Percentiles rank a stretch among this genome's conserved stretches.
Evolutionary conservation across 1,140 invertebrate species (phyloP).

Genomic region (Temnothorax longispinosus): DNA sequence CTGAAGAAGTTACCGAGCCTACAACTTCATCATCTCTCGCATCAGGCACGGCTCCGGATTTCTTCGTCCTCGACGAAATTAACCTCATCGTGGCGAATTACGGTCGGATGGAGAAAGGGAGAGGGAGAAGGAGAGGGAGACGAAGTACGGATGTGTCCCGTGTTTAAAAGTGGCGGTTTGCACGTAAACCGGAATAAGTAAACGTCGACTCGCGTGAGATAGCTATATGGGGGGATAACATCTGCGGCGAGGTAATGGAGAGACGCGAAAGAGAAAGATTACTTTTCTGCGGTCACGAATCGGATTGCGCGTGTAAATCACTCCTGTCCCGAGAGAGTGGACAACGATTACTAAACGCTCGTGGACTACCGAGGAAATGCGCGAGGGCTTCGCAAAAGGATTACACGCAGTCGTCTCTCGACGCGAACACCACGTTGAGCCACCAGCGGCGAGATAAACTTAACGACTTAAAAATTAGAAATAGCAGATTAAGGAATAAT

Average conservation of each 20-base stretch:
- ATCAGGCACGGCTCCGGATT: neutral
- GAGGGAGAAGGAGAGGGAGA: neutral
- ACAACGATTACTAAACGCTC: constrained; percentile 16
- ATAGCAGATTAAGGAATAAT: neutral
- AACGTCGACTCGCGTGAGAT: constrained; percentile 50
- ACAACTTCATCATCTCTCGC: constrained; percentile 33
- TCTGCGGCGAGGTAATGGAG: constrained; percentile 33
- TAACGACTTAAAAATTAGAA: neutral
- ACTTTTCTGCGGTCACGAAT: constrained; percentile 42
- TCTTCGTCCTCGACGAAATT: constrained; percentile 14
- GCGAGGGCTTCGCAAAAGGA: neutral
- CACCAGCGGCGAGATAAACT: neutral
- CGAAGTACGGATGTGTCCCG: neutral
- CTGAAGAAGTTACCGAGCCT: neutral
- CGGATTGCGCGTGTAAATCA: constrained; percentile 36
- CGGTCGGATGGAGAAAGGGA: neutral
- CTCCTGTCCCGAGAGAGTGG: neutral
- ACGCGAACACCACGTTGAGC: neutral
- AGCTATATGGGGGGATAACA: constrained; percentile 26
- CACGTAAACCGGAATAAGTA: constrained; percentile 51
- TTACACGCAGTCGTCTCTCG: neutral
- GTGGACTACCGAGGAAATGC: neutral
- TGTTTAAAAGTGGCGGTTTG: constrained; percentile 4
- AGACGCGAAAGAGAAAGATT: constrained; percentile 43
- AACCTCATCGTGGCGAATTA: constrained; percentile 20